Base-by-base conservation (phyloP, 1,140 invertebrate genomes). In the Ceratina australensis region DNA sequence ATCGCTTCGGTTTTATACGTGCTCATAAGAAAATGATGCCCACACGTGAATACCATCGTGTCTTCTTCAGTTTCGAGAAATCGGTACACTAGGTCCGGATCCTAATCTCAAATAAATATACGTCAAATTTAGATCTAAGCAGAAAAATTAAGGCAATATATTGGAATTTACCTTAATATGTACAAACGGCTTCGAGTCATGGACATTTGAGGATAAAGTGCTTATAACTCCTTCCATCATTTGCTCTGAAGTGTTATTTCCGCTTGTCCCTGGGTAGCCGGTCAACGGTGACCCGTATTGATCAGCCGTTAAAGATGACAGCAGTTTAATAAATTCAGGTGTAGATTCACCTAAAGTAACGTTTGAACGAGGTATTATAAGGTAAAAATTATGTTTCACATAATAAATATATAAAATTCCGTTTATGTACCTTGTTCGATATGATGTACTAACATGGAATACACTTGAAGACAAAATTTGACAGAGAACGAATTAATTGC, bases 11-110 rank as follows among this genome's bases (percentile, higher is more conserved):
- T 85, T 67, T 91, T 72, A 65, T 91, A 92, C n/a, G 78, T 42
- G 2, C 90, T 89, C 42, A 91, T 72, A 73, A 89, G 88, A 78
- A 89, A 93, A 72, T 92, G 88, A 67, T 93, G 92, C 12, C 92
- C 92, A 63, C 92, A 93, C 0, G 92, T 92, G 52, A 93, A 93
- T 61, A 92, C 86, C 85, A 92, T 89, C 12, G 86, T 89, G 47
- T 92, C 90, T 71, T 91, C 90, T 49, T 90, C 86, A 2, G 85
- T 78, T 2, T 83, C 86, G 15, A 92, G 82, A 22, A 92, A 90
- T 63, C 87, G 83, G 13, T 89, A 86, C 7, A 92, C 85, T 18
- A 81, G 76, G 68, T 92, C 88, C 47, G 88, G 82, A 83, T 91
- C 89, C 90, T 91, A 20, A 72, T 60, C 69, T n/a, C 8, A 18